A percentile compares a stretch with the other conserved stretches of the same genome.
Conservation (phyloP, 2,113 vertebrate species). For the Cheilinus undulatus region DNA sequence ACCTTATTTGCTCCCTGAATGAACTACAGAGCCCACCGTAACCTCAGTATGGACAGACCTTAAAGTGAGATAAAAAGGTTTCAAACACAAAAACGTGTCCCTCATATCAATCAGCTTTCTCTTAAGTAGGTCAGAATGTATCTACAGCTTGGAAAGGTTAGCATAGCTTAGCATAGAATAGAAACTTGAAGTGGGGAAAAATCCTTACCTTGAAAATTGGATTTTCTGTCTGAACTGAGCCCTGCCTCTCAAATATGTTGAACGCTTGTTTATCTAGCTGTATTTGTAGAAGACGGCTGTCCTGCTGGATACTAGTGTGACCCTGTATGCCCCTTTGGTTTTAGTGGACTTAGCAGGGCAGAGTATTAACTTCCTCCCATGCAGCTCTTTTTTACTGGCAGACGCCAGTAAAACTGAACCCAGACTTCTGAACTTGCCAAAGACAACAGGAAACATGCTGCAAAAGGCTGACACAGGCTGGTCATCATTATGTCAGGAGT, state of each 20-base stretch:
- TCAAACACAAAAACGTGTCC: too few species aligned
- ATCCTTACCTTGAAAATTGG: too few species aligned
- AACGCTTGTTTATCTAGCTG: too few species aligned
- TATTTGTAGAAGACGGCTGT: too few species aligned
- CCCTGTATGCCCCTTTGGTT: slow-evolving; percentile 1
- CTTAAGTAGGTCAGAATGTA: not conserved
- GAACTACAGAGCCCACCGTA: too few species aligned
- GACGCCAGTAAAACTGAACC: slow-evolving; percentile 42
- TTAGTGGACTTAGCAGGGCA: slow-evolving; percentile 10
- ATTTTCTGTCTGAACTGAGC: too few species aligned
- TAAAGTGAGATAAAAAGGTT: too few species aligned
- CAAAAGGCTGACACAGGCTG: slow-evolving; percentile 45
- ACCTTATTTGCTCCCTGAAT: too few species aligned
- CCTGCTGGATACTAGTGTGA: not conserved
- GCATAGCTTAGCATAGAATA: slow-evolving; percentile 3
- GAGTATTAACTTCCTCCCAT: not conserved
- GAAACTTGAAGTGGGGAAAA: not conserved
- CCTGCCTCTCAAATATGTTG: too few species aligned
- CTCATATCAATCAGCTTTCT: too few species aligned
- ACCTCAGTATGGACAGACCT: too few species aligned
- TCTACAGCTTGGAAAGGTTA: not conserved
- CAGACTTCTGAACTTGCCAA: slow-evolving; percentile 34
- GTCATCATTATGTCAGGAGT: slow-evolving; percentile 60
- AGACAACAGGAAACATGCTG: slow-evolving; percentile 23
- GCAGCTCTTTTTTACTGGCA: slow-evolving; percentile 1